A percentile compares a stretch with the other conserved stretches of the same genome.
phyloP scores from a whole-genome alignment of 2,888 invertebrate species.

The Plagodis dolabraria region DNA sequence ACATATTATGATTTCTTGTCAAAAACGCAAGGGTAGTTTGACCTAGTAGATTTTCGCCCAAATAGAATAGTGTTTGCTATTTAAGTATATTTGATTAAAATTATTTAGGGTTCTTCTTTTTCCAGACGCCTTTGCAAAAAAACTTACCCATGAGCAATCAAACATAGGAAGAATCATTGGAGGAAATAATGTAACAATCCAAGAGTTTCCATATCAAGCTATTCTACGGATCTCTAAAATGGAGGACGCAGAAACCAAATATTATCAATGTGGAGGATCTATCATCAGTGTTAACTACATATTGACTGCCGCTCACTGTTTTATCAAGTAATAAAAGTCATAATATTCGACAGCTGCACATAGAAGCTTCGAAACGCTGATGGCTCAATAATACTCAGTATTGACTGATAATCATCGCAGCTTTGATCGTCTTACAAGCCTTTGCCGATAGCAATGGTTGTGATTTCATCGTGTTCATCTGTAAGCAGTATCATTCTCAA shows the following conservation, averaged over 20 bases:
- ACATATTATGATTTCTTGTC: too few species aligned
- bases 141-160: neutral
- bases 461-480: too few species aligned
- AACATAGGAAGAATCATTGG: constrained; percentile 5
- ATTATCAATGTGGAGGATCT: constrained; percentile 32
- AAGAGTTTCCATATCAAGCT: constrained; percentile 11
- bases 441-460: too few species aligned
- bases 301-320: constrained; percentile 31
- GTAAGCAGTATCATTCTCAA: too few species aligned
- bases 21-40: too few species aligned
- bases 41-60: too few species aligned
- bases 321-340: constrained; percentile 5
- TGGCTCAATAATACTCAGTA: too few species aligned
- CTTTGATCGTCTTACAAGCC: too few species aligned
- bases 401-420: too few species aligned
- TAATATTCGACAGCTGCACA: too few species aligned
- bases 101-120: neutral
- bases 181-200: constrained; percentile 8
- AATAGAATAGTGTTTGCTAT: too few species aligned
- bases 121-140: neutral
- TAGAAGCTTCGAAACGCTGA: too few species aligned
- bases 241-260: neutral
- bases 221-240: neutral
- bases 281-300: constrained; percentile 20
- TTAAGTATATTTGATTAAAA: neutral